Evolutionary conservation across 2,888 invertebrate species (phyloP), one percentile per base, ranked within the genome.

Genomic region (Luperina testacea): DNA sequence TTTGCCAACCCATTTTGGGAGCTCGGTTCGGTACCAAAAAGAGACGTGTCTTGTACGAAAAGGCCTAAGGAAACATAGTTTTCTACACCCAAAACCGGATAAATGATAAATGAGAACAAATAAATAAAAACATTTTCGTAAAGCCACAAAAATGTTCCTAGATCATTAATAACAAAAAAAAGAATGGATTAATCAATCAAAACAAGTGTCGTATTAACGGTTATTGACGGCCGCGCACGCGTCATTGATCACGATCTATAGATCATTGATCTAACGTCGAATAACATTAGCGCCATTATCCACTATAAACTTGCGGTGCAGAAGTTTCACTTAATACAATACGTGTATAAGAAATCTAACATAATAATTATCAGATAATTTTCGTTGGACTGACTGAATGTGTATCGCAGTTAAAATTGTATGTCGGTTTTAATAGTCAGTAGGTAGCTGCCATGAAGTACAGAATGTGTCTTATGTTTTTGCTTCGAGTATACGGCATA

Each of bases 211-310:
- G 79, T 87, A 86, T 89, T 91, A 92, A 91, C 91, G 88, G 90
- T 90, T 89, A 83, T 82, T 80, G 90, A 87, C 89, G 70, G 88
- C 77, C n/a, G 87, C 85, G 88, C 91, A 91, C 90, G 90, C 90
- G 92, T 89, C 88, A 89, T 91, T 88, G 90, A 91, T 91, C 92
- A 91, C 87, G 91, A 92, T 91, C 90, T 90, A 91, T 92, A 90
- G 93, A 93, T 92, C 93, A 90, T 90, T 92, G 92, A 91, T 92
- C 91, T 88, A 91, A 86, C 83, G 84, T 82, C 81, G 85, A 90
- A 87, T 91, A 90, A 87, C 86, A 91, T 92, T 89, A 88, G 84
- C 78, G 90, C 81, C 84, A 84, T 81, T 75, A 85, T 88, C 70
- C 24, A 48, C 70, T 67, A 71, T 61, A 67, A 73, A 82, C 45